Percentiles rank a stretch among this genome's conserved stretches.
phyloP scores from a whole-genome alignment of 92 coral and sea anemone species.

The Epizoanthus stellaris region DNA sequence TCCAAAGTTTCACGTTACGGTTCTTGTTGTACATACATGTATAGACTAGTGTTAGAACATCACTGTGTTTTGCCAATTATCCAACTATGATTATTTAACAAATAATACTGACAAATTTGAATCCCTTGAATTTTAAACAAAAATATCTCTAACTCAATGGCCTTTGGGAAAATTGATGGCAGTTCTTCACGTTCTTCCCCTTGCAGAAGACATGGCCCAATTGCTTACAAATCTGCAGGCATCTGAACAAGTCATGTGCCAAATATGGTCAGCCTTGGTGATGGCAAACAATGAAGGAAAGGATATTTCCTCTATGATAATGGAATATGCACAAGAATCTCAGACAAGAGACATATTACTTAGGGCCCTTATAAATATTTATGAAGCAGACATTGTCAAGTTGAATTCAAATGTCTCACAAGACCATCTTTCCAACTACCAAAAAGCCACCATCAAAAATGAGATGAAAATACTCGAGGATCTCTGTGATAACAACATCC shows the following conservation, averaged over 20 bases:
- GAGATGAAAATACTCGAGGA: slow-evolving; percentile 57
- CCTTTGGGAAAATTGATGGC: too few relatives aligned
- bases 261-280: slow-evolving; percentile 34
- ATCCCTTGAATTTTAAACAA: too few relatives aligned
- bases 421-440: slow-evolving; percentile 37
- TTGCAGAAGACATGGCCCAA: too few relatives aligned
- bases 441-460: slow-evolving; percentile 25
- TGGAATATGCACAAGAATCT: slow-evolving; percentile 14
- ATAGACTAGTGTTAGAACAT: too few relatives aligned
- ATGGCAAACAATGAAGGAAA: slow-evolving; percentile 20
- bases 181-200: too few relatives aligned
- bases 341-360: slow-evolving; percentile 32
- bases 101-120: too few relatives aligned
- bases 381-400: slow-evolving; percentile 13
- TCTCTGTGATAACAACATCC: slow-evolving; percentile 52
- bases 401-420: not conserved
- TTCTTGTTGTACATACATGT: too few relatives aligned
- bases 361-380: slow-evolving; percentile 23
- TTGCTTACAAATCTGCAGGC: not conserved
- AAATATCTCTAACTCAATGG: too few relatives aligned
- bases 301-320: slow-evolving; percentile 10
- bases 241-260: slow-evolving; percentile 12
- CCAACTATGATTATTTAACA: too few relatives aligned
- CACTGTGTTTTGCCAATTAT: too few relatives aligned
- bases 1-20: too few relatives aligned